These are phyloP conservation scores for Alauda arvensis DNA, from an alignment of 2,797 vertebrate genomes.

Conservation along the genomic window DNA sequence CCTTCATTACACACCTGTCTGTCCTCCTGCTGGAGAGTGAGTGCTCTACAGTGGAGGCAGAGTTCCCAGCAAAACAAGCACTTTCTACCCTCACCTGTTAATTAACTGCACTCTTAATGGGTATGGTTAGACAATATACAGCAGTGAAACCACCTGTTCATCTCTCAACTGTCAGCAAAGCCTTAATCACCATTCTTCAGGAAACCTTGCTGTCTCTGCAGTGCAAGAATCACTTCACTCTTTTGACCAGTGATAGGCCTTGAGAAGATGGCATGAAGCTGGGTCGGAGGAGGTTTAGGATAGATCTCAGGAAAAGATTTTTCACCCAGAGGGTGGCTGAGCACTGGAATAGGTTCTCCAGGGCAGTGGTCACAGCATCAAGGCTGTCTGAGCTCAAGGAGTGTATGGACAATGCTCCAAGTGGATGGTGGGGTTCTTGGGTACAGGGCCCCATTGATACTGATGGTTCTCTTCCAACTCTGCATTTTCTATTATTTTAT, in stretches of 20 bases:
- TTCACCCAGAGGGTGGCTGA: background rate
- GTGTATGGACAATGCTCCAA: background rate
- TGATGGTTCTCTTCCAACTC: background rate
- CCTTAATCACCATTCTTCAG: background rate
- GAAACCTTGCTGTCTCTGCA: background rate
- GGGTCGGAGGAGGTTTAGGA: background rate
- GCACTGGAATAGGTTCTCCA: background rate
- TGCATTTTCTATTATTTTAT: background rate
- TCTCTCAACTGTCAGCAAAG: background rate
- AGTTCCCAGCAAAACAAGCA: background rate
- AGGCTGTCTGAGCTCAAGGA: background rate
- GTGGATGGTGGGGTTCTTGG: background rate
- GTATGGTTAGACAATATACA: background rate
- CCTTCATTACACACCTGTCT: background rate
- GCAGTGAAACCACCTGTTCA: background rate
- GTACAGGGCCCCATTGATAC: accelerated
- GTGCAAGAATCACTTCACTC: background rate
- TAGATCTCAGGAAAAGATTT: background rate
- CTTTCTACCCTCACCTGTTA: background rate
- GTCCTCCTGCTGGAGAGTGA: background rate
- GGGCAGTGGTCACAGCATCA: background rate
- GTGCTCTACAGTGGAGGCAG: background rate
- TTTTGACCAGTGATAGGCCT: background rate
- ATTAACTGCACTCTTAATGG: background rate
- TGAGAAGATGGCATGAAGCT: background rate